Evolutionary conservation across 2,113 vertebrate genomes (phyloP).

Genomic region (Trogon surrucura): DNA sequence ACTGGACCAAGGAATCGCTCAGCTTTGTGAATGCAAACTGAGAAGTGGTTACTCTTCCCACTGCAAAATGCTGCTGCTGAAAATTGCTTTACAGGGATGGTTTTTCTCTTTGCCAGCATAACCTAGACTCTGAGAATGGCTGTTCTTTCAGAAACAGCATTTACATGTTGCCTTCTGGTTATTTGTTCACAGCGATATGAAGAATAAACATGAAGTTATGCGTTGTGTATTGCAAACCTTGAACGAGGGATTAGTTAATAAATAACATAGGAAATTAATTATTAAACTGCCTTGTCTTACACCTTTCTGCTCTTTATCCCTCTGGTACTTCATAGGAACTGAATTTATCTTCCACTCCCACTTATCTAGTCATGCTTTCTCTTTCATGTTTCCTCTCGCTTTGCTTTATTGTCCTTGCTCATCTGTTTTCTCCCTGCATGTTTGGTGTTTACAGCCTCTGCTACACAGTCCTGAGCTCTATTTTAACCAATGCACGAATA

Average conservation of each 20-base stretch:
- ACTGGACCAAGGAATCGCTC: background rate
- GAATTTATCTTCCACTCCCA: background rate
- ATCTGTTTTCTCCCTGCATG: background rate
- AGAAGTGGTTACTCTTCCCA: background rate
- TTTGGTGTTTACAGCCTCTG: background rate
- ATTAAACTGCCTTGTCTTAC: background rate
- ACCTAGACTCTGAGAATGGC: background rate
- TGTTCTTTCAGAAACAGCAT: background rate
- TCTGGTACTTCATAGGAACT: background rate
- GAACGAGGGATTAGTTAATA: slow-evolving; percentile 17
- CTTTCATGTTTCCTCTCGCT: background rate
- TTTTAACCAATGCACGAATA: background rate
- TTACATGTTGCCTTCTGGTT: background rate
- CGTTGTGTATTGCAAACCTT: background rate
- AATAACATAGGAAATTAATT: background rate
- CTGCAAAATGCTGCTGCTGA: background rate
- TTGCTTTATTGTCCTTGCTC: background rate
- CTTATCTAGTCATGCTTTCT: slow-evolving; percentile 2
- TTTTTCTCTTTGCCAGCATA: background rate
- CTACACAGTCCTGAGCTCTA: background rate
- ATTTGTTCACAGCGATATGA: background rate
- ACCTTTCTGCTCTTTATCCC: background rate
- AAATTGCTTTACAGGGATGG: background rate
- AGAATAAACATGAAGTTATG: slow-evolving; percentile 17
- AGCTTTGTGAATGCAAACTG: background rate